Conservation (phyloP, 1,140 invertebrate genomes). For the Capitella teleta region DNA sequence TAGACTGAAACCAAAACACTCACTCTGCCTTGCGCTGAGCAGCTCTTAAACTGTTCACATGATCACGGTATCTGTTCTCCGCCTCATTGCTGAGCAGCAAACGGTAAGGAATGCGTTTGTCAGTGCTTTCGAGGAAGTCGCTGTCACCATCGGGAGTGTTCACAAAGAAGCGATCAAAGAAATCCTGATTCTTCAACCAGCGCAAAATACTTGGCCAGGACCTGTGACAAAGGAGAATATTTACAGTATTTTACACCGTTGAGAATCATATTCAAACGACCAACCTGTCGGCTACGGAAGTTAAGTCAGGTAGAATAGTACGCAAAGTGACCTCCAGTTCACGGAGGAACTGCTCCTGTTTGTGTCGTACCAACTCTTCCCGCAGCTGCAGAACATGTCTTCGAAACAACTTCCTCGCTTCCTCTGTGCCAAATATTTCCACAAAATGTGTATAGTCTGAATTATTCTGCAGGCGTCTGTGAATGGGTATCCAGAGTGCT, state of each 20-base stretch:
- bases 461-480: conserved; percentile 72
- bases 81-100: conserved; percentile 80
- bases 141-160: conserved; percentile 71
- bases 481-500: conserved; percentile 71
- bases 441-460: conserved; percentile 84
- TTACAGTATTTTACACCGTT: too few relatives aligned
- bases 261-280: too few relatives aligned
- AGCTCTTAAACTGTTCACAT: conserved; percentile 77
- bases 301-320: conserved; percentile 70
- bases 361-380: conserved; percentile 70
- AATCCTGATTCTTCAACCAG: conserved; percentile 71
- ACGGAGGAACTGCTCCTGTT: conserved; percentile 69
- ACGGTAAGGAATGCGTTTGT: conserved; percentile 72
- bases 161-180: conserved; percentile 83
- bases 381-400: conserved; percentile 72
- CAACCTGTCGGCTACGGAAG: conserved; percentile 62
- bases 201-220: conserved; percentile 76
- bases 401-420: conserved; percentile 66
- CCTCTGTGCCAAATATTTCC: conserved; percentile 77
- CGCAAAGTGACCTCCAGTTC: conserved; percentile 67
- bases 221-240: conserved; percentile 48
- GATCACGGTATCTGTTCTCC: conserved; percentile 80
- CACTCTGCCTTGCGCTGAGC: conserved; percentile 82
- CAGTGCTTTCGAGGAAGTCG: conserved; percentile 51
- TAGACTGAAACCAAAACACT: conserved; percentile 35